These are phyloP conservation scores for Microhierax caerulescens DNA, from an alignment of 2,797 vertebrate genomes.

Conservation along the genomic window DNA sequence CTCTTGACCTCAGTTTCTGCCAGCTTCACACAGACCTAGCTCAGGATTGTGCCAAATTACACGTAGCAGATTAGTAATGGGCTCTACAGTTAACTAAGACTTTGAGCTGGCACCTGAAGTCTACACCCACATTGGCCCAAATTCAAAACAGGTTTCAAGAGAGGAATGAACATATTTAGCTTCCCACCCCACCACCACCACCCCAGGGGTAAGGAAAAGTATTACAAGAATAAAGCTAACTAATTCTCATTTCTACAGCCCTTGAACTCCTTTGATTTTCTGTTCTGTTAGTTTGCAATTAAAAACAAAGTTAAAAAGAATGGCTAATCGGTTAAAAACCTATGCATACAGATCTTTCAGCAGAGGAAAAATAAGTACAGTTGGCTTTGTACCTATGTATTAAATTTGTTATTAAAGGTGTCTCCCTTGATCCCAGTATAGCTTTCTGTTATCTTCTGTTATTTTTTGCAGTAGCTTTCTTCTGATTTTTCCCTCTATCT, in stretches of 20 bases:
- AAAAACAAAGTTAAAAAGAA: neutral
- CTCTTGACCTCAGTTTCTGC: neutral
- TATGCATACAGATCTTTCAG: neutral
- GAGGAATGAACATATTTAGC: neutral
- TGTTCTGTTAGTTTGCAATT: neutral
- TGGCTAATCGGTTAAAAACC: neutral
- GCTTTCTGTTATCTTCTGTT: neutral
- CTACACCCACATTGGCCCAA: neutral
- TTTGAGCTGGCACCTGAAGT: neutral
- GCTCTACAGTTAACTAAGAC: neutral
- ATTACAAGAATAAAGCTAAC: neutral
- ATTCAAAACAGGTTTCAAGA: neutral
- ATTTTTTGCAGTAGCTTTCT: neutral
- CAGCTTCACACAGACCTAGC: neutral
- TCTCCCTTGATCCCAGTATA: neutral
- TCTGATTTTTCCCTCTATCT: neutral
- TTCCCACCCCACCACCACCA: too few relatives aligned
- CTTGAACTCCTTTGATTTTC: neutral
- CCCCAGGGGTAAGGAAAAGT: neutral
- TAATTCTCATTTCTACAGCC: neutral
- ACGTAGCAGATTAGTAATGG: neutral
- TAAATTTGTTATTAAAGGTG: neutral
- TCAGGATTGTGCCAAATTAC: neutral
- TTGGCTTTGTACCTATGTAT: neutral
- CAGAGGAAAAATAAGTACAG: neutral